Percentiles rank a stretch among this genome's conserved stretches.
phyloP scores from a whole-genome alignment of 2,797 vertebrate species.

The Anguilla anguilla region DNA sequence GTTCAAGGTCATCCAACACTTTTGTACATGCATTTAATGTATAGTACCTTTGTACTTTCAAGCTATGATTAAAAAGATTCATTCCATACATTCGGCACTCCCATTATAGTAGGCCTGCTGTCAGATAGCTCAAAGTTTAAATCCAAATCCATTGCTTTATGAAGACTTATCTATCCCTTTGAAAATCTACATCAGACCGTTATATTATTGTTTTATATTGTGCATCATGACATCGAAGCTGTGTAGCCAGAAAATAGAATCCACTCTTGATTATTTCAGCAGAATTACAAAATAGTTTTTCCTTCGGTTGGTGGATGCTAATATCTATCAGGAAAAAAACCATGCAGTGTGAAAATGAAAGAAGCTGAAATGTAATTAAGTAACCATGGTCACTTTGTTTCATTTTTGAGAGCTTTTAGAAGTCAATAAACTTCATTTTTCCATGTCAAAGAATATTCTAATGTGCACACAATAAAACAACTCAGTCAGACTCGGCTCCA shows the following conservation, averaged over 20 bases:
- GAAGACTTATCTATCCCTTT: not conserved
- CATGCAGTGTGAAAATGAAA: too few relatives aligned
- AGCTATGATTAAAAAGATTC: not conserved
- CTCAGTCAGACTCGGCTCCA: too few relatives aligned
- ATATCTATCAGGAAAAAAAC: too few relatives aligned
- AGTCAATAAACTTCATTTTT: too few relatives aligned
- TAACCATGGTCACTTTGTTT: too few relatives aligned
- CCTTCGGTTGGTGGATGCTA: too few relatives aligned
- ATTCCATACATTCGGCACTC: not conserved
- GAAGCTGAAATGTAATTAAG: too few relatives aligned
- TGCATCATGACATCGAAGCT: not conserved
- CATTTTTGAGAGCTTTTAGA: too few relatives aligned
- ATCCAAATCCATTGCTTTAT: not conserved
- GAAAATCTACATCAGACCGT: not conserved
- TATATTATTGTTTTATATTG: not conserved
- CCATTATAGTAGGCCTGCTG: too few relatives aligned
- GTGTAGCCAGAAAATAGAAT: not conserved
- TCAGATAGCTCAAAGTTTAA: not conserved
- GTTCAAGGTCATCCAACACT: not conserved
- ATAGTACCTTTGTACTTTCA: not conserved
- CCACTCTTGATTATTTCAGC: not conserved
- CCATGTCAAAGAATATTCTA: too few relatives aligned
- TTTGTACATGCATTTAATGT: not conserved
- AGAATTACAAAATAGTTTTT: too few relatives aligned
- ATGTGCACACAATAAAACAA: too few relatives aligned